A percentile compares a stretch with the other conserved stretches of the same genome.
Evolutionary conservation across 2,113 vertebrate species (phyloP).

Genomic region (cattle (Bos taurus)): DNA sequence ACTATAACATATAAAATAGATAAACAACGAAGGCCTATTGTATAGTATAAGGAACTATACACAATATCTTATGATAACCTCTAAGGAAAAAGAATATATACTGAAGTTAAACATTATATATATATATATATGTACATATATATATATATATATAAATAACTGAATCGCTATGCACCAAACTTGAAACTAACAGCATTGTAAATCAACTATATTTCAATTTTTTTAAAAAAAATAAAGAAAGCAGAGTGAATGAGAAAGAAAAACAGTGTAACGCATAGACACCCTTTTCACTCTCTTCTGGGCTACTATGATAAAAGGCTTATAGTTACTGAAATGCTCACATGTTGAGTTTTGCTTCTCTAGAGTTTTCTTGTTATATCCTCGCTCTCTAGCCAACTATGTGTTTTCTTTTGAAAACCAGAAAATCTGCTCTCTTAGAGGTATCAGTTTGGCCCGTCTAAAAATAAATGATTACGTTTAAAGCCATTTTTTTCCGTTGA

Average conservation of each 20-base stretch:
- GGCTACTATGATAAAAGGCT: not conserved
- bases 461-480: constrained; percentile 10
- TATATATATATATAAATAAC: not conserved
- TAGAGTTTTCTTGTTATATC: not conserved
- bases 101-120: too few relatives aligned
- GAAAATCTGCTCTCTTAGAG: not conserved
- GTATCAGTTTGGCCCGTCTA: not conserved
- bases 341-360: not conserved
- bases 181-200: not conserved
- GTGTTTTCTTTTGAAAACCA: constrained; percentile 30
- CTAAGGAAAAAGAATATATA: not conserved
- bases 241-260: not conserved
- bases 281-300: not conserved
- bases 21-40: not conserved
- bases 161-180: not conserved
- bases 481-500: not conserved
- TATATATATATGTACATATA: too few relatives aligned
- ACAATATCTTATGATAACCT: not conserved
- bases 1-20: not conserved
- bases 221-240: not conserved
- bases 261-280: not conserved
- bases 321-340: not conserved
- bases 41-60: not conserved
- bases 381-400: not conserved
- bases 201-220: not conserved